phyloP scores from a whole-genome alignment of 2,113 vertebrate species.

The Melospiza georgiana region DNA sequence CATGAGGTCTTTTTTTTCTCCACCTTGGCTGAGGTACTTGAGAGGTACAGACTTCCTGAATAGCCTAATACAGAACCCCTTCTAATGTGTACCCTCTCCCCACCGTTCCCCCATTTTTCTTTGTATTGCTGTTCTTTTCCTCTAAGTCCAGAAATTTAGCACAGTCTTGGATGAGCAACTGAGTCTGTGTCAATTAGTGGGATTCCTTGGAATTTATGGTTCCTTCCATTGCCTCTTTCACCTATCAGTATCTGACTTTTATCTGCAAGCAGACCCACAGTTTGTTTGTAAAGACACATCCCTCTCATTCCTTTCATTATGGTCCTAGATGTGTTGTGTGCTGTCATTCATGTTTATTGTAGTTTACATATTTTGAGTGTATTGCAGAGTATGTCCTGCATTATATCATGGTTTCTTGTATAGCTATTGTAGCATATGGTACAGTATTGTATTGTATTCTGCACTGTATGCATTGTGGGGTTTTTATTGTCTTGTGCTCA shows the following conservation, averaged over 20 bases:
- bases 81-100: background rate
- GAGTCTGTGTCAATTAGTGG: background rate
- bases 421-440: background rate
- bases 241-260: background rate
- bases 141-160: background rate
- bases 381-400: background rate
- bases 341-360: background rate
- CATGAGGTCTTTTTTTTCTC: background rate
- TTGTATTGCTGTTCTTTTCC: background rate
- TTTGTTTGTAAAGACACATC: background rate
- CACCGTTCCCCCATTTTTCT: background rate
- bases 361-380: background rate
- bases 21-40: background rate
- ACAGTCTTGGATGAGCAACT: background rate
- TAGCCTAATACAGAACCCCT: background rate
- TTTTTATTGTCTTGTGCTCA: background rate
- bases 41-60: background rate
- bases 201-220: background rate
- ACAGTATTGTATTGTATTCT: background rate
- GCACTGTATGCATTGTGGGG: background rate
- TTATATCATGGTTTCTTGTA: background rate
- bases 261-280: background rate
- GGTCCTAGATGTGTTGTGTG: background rate
- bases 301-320: background rate
- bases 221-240: background rate